A percentile compares a stretch with the other conserved stretches of the same genome.
Evolutionary conservation across 2,113 vertebrate species (phyloP).

Genomic region (Coreoperca whiteheadi): DNA sequence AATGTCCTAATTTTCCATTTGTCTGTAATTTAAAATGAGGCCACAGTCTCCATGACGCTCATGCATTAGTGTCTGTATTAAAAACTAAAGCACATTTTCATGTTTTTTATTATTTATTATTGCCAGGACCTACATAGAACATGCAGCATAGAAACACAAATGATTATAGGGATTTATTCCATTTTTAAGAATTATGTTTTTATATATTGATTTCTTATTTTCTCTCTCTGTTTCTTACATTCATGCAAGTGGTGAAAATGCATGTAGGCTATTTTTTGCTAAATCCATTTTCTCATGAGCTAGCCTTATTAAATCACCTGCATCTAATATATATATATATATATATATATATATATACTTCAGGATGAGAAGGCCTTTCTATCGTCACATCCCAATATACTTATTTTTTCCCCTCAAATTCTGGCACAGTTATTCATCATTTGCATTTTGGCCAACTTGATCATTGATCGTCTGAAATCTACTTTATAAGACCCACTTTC

Average conservation of each 20-base stretch:
- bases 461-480: neutral
- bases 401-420: neutral
- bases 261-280: neutral
- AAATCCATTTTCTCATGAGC: neutral
- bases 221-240: neutral
- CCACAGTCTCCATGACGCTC: neutral
- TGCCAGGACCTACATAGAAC: neutral
- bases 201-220: neutral
- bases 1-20: neutral
- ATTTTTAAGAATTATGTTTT: neutral
- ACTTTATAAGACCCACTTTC: neutral
- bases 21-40: neutral
- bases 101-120: neutral
- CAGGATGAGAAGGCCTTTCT: conserved; percentile 6
- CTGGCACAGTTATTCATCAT: neutral
- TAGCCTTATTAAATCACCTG: neutral
- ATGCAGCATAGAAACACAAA: neutral
- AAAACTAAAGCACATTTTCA: neutral
- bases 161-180: neutral
- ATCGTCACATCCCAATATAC: neutral
- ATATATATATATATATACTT: neutral
- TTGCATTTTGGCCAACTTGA: neutral
- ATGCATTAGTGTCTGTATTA: neutral
- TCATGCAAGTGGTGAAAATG: neutral
- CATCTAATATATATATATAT: neutral